Conservation (phyloP, 2,113 vertebrate genomes). For the Girardinichthys multiradiatus region DNA sequence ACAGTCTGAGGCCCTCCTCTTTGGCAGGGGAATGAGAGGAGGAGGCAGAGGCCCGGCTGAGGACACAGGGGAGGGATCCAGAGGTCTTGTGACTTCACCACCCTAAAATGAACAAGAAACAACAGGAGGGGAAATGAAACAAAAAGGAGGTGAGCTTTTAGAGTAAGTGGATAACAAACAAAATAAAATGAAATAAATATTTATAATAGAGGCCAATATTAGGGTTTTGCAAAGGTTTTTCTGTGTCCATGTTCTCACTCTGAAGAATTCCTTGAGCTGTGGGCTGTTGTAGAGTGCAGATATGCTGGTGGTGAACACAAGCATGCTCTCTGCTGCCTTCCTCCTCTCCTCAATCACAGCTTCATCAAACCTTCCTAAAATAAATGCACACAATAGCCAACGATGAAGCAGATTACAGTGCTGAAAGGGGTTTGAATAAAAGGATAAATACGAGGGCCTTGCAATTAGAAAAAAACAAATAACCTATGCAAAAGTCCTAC, state of each 20-base stretch:
- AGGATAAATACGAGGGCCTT: background rate
- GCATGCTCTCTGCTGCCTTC: conserved; percentile 84
- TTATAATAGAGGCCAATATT: background rate
- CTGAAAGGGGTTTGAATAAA: background rate
- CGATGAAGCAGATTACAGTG: background rate
- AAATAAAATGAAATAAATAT: background rate
- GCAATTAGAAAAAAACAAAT: no score
- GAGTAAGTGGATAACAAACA: no score
- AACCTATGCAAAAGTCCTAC: no score
- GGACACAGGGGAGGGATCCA: conserved; percentile 66
- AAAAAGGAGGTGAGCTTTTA: background rate
- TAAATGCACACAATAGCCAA: background rate
- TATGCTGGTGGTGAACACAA: conserved; percentile 84
- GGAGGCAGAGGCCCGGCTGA: conserved; percentile 76
- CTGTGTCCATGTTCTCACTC: conserved; percentile 66
- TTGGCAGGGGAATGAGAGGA: conserved; percentile 86
- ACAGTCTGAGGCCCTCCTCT: conserved; percentile 67
- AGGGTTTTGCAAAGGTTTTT: background rate
- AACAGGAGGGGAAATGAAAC: background rate
- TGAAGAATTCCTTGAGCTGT: conserved; percentile 92
- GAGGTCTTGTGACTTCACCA: conserved; percentile 81
- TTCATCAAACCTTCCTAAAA: conserved; percentile 87
- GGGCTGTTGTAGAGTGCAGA: conserved; percentile 92
- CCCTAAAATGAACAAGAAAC: conserved; percentile 66
- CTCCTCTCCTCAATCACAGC: conserved; percentile 89